A percentile compares a stretch with the other conserved stretches of the same genome.
Evolutionary conservation across 2,888 invertebrate species (phyloP).

Genomic region (Philopedon plagiatum): DNA sequence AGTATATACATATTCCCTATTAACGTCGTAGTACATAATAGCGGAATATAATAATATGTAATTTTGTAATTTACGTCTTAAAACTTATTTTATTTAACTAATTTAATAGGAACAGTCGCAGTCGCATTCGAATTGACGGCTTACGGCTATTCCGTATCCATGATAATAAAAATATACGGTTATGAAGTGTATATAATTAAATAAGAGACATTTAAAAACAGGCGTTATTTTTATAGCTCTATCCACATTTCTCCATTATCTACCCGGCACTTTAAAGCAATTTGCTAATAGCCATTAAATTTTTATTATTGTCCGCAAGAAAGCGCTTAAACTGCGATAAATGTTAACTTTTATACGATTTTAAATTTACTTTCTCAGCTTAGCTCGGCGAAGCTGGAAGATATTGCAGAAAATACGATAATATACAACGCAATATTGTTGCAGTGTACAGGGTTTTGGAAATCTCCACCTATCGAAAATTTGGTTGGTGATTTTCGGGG

Average conservation of each 20-base stretch:
- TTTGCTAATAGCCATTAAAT: constrained; percentile 19
- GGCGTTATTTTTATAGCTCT: neutral
- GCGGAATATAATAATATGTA: too few relatives aligned
- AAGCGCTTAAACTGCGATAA: neutral
- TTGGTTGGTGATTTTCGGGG: too few relatives aligned
- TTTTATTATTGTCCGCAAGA: constrained; percentile 11
- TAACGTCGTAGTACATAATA: too few relatives aligned
- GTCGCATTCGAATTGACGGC: too few relatives aligned
- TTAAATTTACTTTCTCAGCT: constrained; percentile 6
- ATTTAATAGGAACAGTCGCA: too few relatives aligned
- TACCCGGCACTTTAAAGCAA: constrained; percentile 1
- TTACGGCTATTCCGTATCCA: neutral
- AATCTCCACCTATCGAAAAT: too few relatives aligned
- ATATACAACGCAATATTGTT: neutral
- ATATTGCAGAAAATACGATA: neutral
- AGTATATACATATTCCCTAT: too few relatives aligned
- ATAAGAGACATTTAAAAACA: neutral
- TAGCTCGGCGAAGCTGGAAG: neutral
- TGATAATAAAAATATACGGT: neutral
- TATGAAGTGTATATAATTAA: neutral
- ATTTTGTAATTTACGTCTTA: too few relatives aligned
- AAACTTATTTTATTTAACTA: too few relatives aligned
- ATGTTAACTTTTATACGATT: constrained; percentile 21
- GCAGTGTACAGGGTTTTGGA: too few relatives aligned
- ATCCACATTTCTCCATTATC: neutral